A percentile compares a stretch with the other conserved stretches of the same genome.
Conservation (phyloP, 2,888 invertebrate genomes). For the Athetis lepigone region DNA sequence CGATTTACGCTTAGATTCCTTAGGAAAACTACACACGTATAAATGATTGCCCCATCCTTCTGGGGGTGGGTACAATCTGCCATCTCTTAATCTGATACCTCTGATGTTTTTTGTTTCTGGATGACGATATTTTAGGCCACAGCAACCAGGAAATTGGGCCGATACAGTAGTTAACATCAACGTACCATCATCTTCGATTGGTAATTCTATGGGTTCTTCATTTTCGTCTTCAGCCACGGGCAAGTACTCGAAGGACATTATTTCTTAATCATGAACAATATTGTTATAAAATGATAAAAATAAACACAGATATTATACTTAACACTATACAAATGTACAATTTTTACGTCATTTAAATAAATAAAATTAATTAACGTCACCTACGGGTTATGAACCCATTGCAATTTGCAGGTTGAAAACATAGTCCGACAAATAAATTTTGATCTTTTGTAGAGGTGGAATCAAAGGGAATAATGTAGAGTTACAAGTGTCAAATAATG, state of each 20-base stretch:
- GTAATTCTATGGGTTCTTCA: constrained; percentile 99
- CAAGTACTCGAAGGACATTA: constrained; percentile 92
- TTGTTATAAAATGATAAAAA: constrained; percentile 82
- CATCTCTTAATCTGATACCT: constrained; percentile 97
- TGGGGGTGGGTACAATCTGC: constrained; percentile 96
- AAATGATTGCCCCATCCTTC: constrained; percentile 96
- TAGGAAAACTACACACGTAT: constrained; percentile 95
- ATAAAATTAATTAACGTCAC: constrained; percentile 89
- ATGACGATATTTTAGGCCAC: constrained; percentile 99
- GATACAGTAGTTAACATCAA: constrained; percentile 97
- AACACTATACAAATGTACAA: constrained; percentile 88
- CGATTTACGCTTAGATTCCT: constrained; percentile 98
- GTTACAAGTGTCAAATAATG: constrained; percentile 76
- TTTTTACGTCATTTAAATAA: constrained; percentile 87
- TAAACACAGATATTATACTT: constrained; percentile 86
- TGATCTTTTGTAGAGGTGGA: constrained; percentile 73
- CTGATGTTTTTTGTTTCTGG: constrained; percentile 97
- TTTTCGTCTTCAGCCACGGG: constrained; percentile 99
- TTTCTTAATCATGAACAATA: constrained; percentile 88
- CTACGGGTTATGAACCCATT: constrained; percentile 90
- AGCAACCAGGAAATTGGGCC: constrained; percentile 98
- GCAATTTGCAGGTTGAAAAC: constrained; percentile 89
- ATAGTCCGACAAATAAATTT: constrained; percentile 76
- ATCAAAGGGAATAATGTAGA: constrained; percentile 62
- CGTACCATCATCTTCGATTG: constrained; percentile 98